Conservation (phyloP, 2,888 invertebrate genomes). For the Apoda limacodes region DNA sequence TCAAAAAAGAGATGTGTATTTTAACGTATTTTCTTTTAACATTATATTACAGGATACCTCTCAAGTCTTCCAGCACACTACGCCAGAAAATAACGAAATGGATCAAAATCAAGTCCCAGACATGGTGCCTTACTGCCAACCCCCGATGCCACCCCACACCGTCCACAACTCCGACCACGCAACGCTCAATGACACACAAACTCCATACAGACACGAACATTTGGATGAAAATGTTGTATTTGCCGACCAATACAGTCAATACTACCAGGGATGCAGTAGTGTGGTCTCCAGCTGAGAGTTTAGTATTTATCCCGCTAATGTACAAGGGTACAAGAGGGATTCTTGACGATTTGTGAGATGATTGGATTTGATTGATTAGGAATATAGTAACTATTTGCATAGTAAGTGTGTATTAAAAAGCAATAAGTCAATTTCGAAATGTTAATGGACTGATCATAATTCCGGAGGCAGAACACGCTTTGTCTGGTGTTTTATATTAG, state of each 20-base stretch:
- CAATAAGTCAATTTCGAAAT: too few species aligned
- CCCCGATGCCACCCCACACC: constrained; percentile 20
- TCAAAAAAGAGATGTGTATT: too few species aligned
- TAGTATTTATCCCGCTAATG: too few species aligned
- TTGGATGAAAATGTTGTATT: constrained; percentile 11
- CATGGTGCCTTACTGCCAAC: constrained; percentile 39
- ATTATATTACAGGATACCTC: constrained; percentile 21
- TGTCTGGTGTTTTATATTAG: too few species aligned
- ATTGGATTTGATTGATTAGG: too few species aligned
- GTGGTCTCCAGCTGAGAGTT: constrained; percentile 41
- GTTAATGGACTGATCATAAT: too few species aligned
- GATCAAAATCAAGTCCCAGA: constrained; percentile 18
- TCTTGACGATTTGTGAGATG: too few species aligned
- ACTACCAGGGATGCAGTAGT: constrained; percentile 35
- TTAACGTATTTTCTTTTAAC: neutral
- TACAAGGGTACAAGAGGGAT: too few species aligned
- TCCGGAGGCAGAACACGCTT: too few species aligned
- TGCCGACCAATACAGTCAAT: constrained; percentile 22
- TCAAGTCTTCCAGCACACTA: constrained; percentile 25
- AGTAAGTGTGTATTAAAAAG: too few species aligned
- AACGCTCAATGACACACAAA: constrained; percentile 14
- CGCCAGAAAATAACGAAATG: constrained; percentile 24
- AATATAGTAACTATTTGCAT: too few species aligned
- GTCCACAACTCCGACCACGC: constrained; percentile 10
- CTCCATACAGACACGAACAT: constrained; percentile 12